A percentile compares a stretch with the other conserved stretches of the same genome.
Evolutionary conservation across 1,140 invertebrate species (phyloP).

Genomic region (Ostrea denselamellosa): DNA sequence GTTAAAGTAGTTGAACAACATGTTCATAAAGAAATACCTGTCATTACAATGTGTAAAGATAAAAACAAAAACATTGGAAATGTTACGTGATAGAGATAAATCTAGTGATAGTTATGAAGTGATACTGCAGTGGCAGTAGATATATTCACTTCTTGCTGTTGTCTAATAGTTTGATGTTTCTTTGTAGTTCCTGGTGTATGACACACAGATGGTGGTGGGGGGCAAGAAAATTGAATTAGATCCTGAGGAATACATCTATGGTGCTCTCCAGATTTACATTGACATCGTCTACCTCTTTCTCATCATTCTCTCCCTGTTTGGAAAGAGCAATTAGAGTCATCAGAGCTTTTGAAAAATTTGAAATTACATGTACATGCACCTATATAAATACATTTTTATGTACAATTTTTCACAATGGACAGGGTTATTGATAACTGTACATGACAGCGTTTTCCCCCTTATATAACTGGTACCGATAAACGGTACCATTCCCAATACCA

Average conservation of each 20-base stretch:
- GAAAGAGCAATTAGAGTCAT: conserved; percentile 64
- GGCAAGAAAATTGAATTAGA: conserved; percentile 83
- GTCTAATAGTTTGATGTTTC: conserved; percentile 8
- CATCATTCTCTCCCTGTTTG: conserved; percentile 82
- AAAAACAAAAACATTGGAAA: neutral
- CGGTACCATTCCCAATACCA: too few species aligned
- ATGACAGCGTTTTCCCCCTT: too few species aligned
- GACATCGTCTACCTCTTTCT: conserved; percentile 85
- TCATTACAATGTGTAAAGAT: too few species aligned
- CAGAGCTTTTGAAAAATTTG: neutral
- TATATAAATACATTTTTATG: neutral
- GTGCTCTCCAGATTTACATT: conserved; percentile 83
- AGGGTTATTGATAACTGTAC: too few species aligned
- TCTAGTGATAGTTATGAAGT: neutral
- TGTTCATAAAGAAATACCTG: too few species aligned
- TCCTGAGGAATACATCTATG: conserved; percentile 85
- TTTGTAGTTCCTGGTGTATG: conserved; percentile 83
- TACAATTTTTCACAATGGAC: too few species aligned
- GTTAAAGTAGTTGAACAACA: too few species aligned
- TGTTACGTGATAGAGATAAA: neutral
- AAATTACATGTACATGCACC: neutral
- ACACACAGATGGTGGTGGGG: conserved; percentile 86
- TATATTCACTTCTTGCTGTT: neutral
- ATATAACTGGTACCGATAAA: too few species aligned
- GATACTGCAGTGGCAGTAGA: neutral